A percentile compares a stretch with the other conserved stretches of the same genome.
These are phyloP conservation scores for Pelodiscus sinensis DNA, from an alignment of 2,113 vertebrate genomes.

Conservation along the genomic window DNA sequence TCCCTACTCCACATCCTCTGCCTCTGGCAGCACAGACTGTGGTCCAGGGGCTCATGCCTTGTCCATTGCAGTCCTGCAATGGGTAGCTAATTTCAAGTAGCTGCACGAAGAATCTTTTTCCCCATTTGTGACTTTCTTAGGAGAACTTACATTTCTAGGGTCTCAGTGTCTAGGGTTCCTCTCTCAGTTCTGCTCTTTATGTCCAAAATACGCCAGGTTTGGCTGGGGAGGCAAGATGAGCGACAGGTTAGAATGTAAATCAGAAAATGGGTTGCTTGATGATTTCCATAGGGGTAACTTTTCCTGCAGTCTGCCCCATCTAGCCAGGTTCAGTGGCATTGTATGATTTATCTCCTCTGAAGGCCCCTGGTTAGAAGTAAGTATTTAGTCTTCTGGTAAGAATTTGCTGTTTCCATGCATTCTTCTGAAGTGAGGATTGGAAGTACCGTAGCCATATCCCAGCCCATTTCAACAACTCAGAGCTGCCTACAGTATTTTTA, in stretches of 20 bases:
- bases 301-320: neutral
- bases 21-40: accelerated
- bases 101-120: neutral
- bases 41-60: accelerated
- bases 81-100: neutral
- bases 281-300: neutral
- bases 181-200: neutral
- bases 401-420: neutral
- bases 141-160: neutral
- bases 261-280: neutral
- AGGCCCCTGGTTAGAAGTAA: neutral
- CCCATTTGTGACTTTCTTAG: neutral
- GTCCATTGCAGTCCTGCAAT: neutral
- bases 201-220: neutral
- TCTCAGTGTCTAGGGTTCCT: neutral
- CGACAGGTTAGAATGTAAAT: neutral
- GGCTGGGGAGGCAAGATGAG: neutral
- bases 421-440: neutral
- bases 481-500: neutral
- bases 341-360: neutral
- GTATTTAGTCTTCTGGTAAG: neutral
- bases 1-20: neutral
- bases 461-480: neutral
- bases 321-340: neutral
- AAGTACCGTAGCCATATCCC: neutral